These are phyloP conservation scores for Willisornis vidua DNA, from an alignment of 2,113 vertebrate species.

Conservation along the genomic window DNA sequence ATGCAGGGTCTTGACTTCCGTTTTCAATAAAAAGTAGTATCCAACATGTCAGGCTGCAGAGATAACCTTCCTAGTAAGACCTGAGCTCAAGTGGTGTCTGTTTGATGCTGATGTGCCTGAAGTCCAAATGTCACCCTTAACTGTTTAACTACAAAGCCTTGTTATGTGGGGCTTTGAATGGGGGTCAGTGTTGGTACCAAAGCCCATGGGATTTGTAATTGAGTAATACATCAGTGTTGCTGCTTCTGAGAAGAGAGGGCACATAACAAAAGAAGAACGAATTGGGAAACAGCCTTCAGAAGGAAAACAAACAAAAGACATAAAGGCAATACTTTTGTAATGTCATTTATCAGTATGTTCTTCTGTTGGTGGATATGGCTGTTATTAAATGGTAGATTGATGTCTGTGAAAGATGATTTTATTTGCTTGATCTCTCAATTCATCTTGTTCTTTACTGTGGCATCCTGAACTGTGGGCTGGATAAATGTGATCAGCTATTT, in stretches of 20 bases:
- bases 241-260: background rate
- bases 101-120: background rate
- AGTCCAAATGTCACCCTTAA: background rate
- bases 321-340: background rate
- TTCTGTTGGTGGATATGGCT: background rate
- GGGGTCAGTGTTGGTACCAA: rapidly evolving
- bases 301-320: background rate
- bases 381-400: background rate
- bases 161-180: background rate
- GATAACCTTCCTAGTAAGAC: background rate
- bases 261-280: background rate
- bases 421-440: background rate
- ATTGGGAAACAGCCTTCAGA: background rate
- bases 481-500: background rate
- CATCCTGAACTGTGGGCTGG: background rate
- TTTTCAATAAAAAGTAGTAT: background rate
- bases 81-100: background rate
- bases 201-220: background rate
- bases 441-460: background rate
- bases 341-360: background rate
- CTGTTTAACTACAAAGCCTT: background rate
- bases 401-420: background rate
- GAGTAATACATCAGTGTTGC: background rate
- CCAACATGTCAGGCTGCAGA: background rate
- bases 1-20: background rate